Conservation (phyloP, 2,797 vertebrate genomes). For the Nasua narica region DNA sequence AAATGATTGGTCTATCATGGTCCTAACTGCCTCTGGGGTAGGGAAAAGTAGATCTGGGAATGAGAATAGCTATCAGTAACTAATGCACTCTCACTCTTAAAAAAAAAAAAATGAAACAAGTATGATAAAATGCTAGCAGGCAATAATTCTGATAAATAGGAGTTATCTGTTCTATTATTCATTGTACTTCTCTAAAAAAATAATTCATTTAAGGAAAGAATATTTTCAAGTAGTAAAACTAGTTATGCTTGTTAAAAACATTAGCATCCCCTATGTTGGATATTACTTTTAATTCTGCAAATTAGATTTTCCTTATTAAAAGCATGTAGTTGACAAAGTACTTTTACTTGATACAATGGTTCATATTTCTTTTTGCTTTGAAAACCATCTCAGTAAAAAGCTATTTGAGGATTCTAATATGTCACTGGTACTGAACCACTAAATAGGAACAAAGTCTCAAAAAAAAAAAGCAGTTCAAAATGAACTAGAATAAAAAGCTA, state of each 20-base stretch:
- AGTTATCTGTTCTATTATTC: background rate
- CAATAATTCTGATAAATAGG: background rate
- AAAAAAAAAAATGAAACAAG: constrained; percentile 34
- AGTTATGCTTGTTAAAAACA: background rate
- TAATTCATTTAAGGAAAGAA: background rate
- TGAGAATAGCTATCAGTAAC: background rate
- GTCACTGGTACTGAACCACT: background rate
- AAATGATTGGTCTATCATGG: background rate
- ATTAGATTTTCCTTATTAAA: background rate
- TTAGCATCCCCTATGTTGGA: background rate
- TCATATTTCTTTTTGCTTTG: background rate
- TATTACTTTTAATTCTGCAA: background rate
- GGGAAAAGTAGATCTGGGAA: background rate
- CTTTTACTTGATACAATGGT: background rate
- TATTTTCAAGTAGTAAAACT: background rate
- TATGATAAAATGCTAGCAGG: background rate
- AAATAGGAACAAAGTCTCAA: background rate
- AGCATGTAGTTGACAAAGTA: background rate
- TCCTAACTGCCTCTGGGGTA: background rate
- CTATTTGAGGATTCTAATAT: background rate
- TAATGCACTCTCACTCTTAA: background rate
- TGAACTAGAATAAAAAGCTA: background rate
- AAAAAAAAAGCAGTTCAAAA: background rate
- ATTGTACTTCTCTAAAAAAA: background rate
- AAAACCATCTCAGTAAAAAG: constrained; percentile 3